Conservation (phyloP, 2,797 vertebrate species). For the Artibeus lituratus region DNA sequence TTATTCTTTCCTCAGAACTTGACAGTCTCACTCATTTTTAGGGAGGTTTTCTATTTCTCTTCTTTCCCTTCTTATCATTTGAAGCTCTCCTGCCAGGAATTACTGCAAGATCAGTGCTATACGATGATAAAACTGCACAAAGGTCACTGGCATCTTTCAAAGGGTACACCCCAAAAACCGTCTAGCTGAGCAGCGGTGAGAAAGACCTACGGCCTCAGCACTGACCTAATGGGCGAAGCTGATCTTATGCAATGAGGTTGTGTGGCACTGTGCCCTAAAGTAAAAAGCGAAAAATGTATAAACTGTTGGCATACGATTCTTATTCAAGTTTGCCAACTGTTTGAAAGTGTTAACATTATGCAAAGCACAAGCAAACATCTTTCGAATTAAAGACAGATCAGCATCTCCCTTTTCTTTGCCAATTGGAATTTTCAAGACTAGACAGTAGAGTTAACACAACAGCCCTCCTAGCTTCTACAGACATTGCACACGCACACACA, state of each 20-base stretch:
- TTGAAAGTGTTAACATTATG: conserved; percentile 46
- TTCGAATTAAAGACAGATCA: conserved; percentile 46
- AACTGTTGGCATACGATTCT: not conserved
- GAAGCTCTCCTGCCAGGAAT: not conserved
- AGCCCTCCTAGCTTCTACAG: not conserved
- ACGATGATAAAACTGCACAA: not conserved
- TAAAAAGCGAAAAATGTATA: not conserved
- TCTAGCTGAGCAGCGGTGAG: not conserved
- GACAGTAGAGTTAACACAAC: not conserved
- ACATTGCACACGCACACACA: not conserved
- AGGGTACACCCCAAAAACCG: not conserved
- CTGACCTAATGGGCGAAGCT: not conserved
- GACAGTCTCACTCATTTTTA: not conserved
- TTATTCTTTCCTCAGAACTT: not conserved
- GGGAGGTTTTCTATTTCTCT: not conserved
- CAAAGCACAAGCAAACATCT: conserved; percentile 20
- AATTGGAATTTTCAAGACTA: not conserved
- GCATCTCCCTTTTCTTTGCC: not conserved
- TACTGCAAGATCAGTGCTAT: not conserved
- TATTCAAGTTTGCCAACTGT: conserved; percentile 50
- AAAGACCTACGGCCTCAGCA: not conserved
- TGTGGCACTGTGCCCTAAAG: not conserved
- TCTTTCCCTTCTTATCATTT: not conserved
- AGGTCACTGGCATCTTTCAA: not conserved
- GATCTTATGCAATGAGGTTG: not conserved